Percentiles rank a stretch among this genome's conserved stretches.
Evolutionary conservation across 2,113 vertebrate genomes (phyloP).

Genomic region (Ailurus styani): DNA sequence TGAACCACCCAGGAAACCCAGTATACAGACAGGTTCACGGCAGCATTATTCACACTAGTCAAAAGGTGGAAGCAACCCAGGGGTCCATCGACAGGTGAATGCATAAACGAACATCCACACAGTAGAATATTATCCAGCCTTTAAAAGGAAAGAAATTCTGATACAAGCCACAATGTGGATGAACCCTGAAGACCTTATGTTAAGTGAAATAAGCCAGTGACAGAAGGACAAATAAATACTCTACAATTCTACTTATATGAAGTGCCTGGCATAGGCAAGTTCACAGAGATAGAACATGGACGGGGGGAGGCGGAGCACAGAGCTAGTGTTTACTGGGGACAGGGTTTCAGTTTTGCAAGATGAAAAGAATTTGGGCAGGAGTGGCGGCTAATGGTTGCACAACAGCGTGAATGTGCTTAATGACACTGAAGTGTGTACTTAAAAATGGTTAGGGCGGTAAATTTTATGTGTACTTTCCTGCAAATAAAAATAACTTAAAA

Average conservation of each 20-base stretch:
- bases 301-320: accelerated
- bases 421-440: neutral
- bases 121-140: neutral
- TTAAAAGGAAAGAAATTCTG: neutral
- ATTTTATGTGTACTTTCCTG: neutral
- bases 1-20: no score
- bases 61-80: neutral
- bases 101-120: neutral
- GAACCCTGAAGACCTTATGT: neutral
- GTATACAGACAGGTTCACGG: neutral
- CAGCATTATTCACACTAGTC: neutral
- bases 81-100: neutral
- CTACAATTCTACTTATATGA: neutral
- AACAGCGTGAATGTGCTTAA: neutral
- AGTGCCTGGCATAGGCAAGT: neutral
- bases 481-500: neutral
- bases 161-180: neutral
- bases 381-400: neutral
- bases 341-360: neutral
- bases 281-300: neutral
- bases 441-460: neutral
- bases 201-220: neutral
- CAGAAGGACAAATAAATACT: neutral
- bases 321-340: neutral
- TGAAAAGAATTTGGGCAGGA: neutral